Base-by-base conservation (phyloP, 2,888 invertebrate species). In the Pherbina coryleti region DNA sequence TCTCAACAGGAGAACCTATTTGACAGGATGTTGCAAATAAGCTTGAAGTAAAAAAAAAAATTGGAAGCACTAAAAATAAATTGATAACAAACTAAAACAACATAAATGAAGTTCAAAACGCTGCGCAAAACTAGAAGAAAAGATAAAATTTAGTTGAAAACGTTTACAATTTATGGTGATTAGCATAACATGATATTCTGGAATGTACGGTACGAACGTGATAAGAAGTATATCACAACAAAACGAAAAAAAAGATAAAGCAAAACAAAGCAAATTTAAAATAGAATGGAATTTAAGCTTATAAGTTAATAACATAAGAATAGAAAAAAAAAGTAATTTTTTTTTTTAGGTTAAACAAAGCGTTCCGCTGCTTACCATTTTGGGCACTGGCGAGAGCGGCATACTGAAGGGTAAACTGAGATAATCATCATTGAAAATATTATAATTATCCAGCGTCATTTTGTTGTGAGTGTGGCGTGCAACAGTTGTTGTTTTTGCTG, bases 341-440 rank as follows among this genome's bases (percentile, higher is more conserved):
- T 66, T 37, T n/a, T 64, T 70, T 70, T 70, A 49, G 73, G 28
- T 76, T 55, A 73, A 78, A 57, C 73, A 74, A 78, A 76, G 75
- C 74, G 78, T 78, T 78, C 70, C 73, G 44, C 17, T 66, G 84
- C 90, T 89, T 88, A 90, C 89, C 89, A 86, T 84, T 89, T 90
- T 90, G 66, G 90, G 89, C 82, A 89, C 84, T 51, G 90, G 89
- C 79, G 89, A 89, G 66, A 89, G 82, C 80, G 88, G 89, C 84
- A 87, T 87, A 78, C 84, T 89, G 73, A 88, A 89, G 57, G 85
- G 84, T 80, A 88, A 77, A 82, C 82, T 85, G 75, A 85, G 82
- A 81, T 87, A 88, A 73, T 88, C 88, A 80, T 88, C 89, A 71
- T 83, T 84, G 79, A 88, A 88, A 75, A 88, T 84, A 71, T 83